Evolutionary conservation across 2,888 invertebrate species (phyloP), one percentile per base, ranked within the genome.

Genomic region (Diaphora mendica): DNA sequence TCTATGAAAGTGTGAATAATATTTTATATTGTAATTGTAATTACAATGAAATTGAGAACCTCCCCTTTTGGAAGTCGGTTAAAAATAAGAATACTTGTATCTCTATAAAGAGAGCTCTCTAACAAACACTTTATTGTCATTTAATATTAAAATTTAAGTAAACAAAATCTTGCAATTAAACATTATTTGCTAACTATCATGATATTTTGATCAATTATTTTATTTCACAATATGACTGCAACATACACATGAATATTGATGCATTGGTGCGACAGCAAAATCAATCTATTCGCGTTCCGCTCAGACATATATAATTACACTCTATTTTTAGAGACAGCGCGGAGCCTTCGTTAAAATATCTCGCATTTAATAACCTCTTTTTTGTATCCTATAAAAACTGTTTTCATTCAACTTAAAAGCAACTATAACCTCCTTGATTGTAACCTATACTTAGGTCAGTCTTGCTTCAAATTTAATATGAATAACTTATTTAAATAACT

Each of bases 291-390:
- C 30, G 26, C 70, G 62, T 70, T 72, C 64, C 67, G 72, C 70
- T 64, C 26, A 62, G 64, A 67, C 72, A 70, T 68, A 51, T 48
- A 73, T 76, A 76, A 73, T 73, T 73, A 73, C 67, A 20, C 48
- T 17, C 67, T 76, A 73, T 72, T 70, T 73, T 71, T 76, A 76
- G 72, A 75, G 39, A 69, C 67, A 55, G 35, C 62, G 30, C 71
- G 68, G 62, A 39, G 70, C 48, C 76, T 81, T 81, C 82, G 77
- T 85, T 80, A 77, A 83, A 80, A 83, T 79, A 55, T 70, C 64
- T 76, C 76, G 73, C 75, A 78, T 74, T 72, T 77, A 68, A 48
- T 66, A 69, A 30, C 65, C 66, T 51, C 65, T 51, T 65, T 64
- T 20, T 65, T n/a, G 33, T 70, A 48, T 3, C 33, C 48, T 30